Conservation (phyloP, 2,888 invertebrate species). For the Pristionchus arcanus region DNA sequence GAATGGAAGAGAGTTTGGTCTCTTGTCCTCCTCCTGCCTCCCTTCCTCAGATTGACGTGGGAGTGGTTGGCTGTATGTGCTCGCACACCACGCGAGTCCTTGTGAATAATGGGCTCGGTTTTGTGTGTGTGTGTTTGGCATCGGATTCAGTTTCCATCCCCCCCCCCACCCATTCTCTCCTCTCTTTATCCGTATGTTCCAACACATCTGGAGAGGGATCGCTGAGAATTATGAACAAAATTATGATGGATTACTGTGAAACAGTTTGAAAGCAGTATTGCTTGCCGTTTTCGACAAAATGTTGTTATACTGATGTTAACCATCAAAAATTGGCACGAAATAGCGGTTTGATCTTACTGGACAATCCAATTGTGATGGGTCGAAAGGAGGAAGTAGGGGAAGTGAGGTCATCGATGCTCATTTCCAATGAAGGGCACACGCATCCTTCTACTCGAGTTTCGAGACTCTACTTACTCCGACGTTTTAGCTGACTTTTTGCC, state of each 20-base stretch:
- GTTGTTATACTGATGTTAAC: too few species aligned
- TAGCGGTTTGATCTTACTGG: neutral
- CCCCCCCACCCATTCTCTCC: too few species aligned
- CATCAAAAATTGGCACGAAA: neutral
- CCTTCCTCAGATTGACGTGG: conserved; percentile 22
- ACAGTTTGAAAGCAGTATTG: neutral
- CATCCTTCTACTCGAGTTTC: neutral
- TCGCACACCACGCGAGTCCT: neutral
- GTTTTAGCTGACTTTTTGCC: neutral
- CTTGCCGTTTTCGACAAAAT: too few species aligned
- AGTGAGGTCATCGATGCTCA: conserved; percentile 25
- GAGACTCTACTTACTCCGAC: neutral
- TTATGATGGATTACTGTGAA: neutral
- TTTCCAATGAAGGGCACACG: conserved; percentile 22
- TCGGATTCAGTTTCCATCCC: conserved; percentile 35
- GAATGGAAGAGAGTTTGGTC: neutral
- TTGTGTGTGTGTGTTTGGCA: conserved; percentile 15
- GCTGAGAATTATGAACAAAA: neutral
- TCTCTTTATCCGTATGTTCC: neutral
- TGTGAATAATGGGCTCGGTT: conserved; percentile 35
- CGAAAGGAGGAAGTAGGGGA: neutral
- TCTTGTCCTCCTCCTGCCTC: neutral
- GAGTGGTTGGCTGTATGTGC: neutral
- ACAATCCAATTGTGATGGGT: neutral
- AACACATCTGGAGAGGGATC: neutral